These are phyloP conservation scores for Eucriotettix oculatus DNA, from an alignment of 2,888 invertebrate genomes.

Conservation along the genomic window DNA sequence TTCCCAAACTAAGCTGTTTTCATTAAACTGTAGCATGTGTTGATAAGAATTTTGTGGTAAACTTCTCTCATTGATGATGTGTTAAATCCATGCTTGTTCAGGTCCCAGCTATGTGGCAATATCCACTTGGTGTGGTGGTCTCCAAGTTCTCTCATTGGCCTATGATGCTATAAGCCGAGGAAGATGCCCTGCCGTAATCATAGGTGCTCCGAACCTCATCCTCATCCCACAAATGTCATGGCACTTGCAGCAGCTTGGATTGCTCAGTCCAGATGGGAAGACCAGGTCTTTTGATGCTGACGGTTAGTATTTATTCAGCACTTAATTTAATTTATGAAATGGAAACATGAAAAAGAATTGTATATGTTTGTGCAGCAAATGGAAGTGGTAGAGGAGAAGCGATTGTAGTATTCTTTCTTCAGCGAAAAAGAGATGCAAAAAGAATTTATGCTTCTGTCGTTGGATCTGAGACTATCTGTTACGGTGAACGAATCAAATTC, in stretches of 20 bases:
- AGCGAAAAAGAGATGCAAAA: slow-evolving; percentile 38
- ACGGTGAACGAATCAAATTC: slow-evolving; percentile 40
- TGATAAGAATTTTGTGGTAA: too few relatives aligned
- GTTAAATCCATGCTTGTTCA: slow-evolving; percentile 16
- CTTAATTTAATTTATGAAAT: background rate
- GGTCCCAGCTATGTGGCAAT: slow-evolving; percentile 42
- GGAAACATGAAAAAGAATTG: background rate
- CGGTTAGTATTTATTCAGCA: slow-evolving; percentile 27
- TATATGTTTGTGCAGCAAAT: slow-evolving; percentile 18
- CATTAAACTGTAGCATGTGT: too few relatives aligned
- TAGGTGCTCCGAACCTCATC: slow-evolving; percentile 36
- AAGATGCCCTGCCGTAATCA: slow-evolving; percentile 35
- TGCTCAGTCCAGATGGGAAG: slow-evolving; percentile 41
- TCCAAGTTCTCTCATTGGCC: slow-evolving; percentile 39
- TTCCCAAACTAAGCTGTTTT: too few relatives aligned
- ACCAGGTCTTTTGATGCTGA: slow-evolving; percentile 47
- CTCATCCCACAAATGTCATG: slow-evolving; percentile 41
- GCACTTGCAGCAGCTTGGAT: slow-evolving; percentile 42
- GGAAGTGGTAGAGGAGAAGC: slow-evolving; percentile 31
- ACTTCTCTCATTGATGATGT: too few relatives aligned
- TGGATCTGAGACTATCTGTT: slow-evolving; percentile 66
- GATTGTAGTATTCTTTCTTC: slow-evolving; percentile 26
- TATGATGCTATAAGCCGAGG: slow-evolving; percentile 23
- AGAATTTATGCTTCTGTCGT: slow-evolving; percentile 48
- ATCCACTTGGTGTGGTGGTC: slow-evolving; percentile 47